Evolutionary conservation across 2,113 vertebrate species (phyloP).

Genomic region (Clarias magur): DNA sequence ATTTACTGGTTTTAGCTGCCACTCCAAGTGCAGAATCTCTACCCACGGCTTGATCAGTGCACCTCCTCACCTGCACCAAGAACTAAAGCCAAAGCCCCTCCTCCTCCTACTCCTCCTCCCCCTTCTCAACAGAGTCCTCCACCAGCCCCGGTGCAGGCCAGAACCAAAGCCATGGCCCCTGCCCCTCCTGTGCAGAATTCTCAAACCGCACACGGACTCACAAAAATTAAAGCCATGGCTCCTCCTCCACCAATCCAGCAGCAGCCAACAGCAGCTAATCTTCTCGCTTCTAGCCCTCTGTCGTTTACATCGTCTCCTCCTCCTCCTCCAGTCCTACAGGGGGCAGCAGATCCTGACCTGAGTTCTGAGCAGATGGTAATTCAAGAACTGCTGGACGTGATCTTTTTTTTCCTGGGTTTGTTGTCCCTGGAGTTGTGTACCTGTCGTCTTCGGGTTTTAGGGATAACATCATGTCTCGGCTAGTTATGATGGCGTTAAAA

Average conservation of each 20-base stretch:
- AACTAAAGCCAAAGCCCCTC: slow-evolving; percentile 61
- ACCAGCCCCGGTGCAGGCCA: slow-evolving; percentile 15
- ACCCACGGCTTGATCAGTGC: slow-evolving; percentile 49
- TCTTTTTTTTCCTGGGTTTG: slow-evolving; percentile 25
- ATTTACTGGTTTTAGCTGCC: slow-evolving; percentile 52
- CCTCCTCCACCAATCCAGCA: slow-evolving; percentile 35
- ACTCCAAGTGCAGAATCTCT: slow-evolving; percentile 57
- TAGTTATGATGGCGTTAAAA: neutral
- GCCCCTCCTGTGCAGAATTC: slow-evolving; percentile 24
- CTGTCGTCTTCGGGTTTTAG: neutral
- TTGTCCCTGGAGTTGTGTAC: slow-evolving; percentile 29
- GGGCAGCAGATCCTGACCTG: slow-evolving; percentile 51
- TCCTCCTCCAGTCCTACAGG: slow-evolving; percentile 55
- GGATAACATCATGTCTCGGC: neutral
- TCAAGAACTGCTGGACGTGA: slow-evolving; percentile 43
- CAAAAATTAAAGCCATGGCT: slow-evolving; percentile 46
- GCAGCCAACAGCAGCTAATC: neutral
- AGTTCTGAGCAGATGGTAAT: slow-evolving; percentile 70
- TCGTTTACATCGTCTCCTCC: slow-evolving; percentile 43
- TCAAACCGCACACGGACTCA: neutral
- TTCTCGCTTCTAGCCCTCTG: neutral
- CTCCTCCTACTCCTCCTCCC: slow-evolving; percentile 30
- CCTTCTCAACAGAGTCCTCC: slow-evolving; percentile 26
- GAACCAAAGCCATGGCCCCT: slow-evolving; percentile 35
- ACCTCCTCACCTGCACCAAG: slow-evolving; percentile 38